Conservation (phyloP, 2,888 invertebrate species). For the Drosophila silvestris region DNA sequence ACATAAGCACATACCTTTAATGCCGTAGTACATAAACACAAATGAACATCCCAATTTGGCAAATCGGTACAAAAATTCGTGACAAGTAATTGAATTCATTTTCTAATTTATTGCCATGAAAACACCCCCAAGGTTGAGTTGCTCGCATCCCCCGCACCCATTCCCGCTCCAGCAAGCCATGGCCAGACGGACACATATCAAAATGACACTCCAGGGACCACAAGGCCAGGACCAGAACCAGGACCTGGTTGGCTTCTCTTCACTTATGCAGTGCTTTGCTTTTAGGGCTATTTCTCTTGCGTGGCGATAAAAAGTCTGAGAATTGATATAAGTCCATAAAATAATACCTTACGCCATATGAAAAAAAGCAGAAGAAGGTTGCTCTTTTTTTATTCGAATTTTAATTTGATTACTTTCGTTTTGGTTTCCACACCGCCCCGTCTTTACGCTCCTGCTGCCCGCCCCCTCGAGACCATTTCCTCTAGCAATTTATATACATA, state of each 20-base stretch:
- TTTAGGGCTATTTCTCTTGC: conserved; percentile 54
- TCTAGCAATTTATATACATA: conserved; percentile 29
- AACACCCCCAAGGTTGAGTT: conserved; percentile 62
- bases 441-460: not conserved
- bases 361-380: conserved; percentile 22
- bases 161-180: conserved; percentile 6
- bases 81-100: conserved; percentile 81
- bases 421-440: conserved; percentile 4
- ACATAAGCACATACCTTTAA: conserved; percentile 36
- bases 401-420: conserved; percentile 79
- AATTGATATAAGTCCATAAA: conserved; percentile 80
- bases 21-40: conserved; percentile 46
- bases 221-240: conserved; percentile 42
- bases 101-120: conserved; percentile 77
- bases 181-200: conserved; percentile 67
- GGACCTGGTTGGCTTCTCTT: conserved; percentile 59
- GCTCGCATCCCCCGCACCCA: conserved; percentile 12
- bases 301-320: conserved; percentile 69
- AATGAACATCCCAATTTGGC: conserved; percentile 69
- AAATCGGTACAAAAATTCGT: conserved; percentile 77
- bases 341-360: conserved; percentile 48
- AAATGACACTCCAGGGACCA: conserved; percentile 81
- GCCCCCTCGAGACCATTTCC: conserved; percentile 24
- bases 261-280: conserved; percentile 62
- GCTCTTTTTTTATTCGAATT: conserved; percentile 67